Conservation (phyloP, 2,888 invertebrate species). For the Hedychridium roseum region DNA sequence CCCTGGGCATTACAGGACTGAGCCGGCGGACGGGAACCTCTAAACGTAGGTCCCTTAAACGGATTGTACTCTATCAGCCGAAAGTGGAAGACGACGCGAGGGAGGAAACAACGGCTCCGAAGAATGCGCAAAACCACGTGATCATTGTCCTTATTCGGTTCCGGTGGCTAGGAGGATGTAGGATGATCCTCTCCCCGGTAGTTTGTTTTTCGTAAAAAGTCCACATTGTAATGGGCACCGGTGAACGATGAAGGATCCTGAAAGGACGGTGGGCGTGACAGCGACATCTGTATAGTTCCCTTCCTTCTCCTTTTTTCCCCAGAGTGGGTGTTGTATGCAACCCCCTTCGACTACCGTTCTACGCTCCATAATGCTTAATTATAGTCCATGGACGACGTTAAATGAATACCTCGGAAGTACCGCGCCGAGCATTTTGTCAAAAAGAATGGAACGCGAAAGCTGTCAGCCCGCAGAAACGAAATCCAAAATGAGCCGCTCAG, state of each 20-base stretch:
- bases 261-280: slow-evolving; percentile 56
- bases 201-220: slow-evolving; percentile 1
- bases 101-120: no score
- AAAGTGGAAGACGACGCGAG: no score
- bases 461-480: neutral
- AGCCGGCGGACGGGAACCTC: slow-evolving; percentile 6
- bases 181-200: slow-evolving; percentile 14
- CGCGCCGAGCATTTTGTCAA: slow-evolving; percentile 7
- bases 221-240: slow-evolving; percentile 15
- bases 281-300: slow-evolving; percentile 49
- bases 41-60: no score
- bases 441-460: neutral
- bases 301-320: slow-evolving; percentile 15
- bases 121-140: no score
- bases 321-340: slow-evolving; percentile 35
- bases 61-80: no score
- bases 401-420: slow-evolving; percentile 29
- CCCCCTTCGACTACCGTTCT: slow-evolving; percentile 27
- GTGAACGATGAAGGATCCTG: slow-evolving; percentile 20
- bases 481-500: slow-evolving; percentile 1
- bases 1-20: neutral
- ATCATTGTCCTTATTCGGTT: slow-evolving; percentile 22
- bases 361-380: slow-evolving; percentile 58
- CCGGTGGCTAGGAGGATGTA: slow-evolving; percentile 21
- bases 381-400: slow-evolving; percentile 46